Base-by-base conservation (phyloP, 2,113 vertebrate genomes). In the Prinia subflava region DNA sequence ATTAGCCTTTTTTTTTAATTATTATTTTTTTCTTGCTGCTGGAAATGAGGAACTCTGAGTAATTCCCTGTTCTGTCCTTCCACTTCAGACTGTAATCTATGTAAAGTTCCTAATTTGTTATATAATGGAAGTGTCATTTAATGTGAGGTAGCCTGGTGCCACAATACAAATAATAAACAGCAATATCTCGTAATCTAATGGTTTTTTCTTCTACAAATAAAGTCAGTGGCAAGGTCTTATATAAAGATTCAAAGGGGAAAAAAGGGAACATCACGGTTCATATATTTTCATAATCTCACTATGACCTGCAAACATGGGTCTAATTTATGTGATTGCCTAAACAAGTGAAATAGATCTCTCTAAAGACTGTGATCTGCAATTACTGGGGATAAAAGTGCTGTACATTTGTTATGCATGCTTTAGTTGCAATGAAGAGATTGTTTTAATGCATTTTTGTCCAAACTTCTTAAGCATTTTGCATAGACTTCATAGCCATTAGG, bases 131-230 rank as follows among this genome's bases (percentile, higher is more conserved):
- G 85, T 73, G 78, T 52, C 84, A 92, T 90, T 70, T 90, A 91
- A 90, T 30, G 49, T 75, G 81, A 95, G 70, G 87, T 87, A 90
- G 84, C 70, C 93, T 87, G 82, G 59, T 95, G 87, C 87, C 89
- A 95, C 78, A 88, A 70, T 77, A 65, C 70, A 73, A 95, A 75
- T 62, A 65, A 90, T 87, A 94, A 94, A 69, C 67, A 93, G 30
- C 84, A 85, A 67, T 79, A 89, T 31, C 62, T 83, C 89, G 63
- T 41, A 82, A 79, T 46, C 50, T 57, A 87, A 85, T 65, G 39
- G 7, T 3, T 92, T 91, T 89, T 92, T 87, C 63, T 91, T 89
- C 84, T 62, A 50, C 84, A 88, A 85, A 94, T 90, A 86, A 86
- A 83, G 57, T 78, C 60, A 71, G 41, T 44, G 18, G 33, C 71